Percentiles rank a stretch among this genome's conserved stretches.
Conservation (phyloP, 1,140 invertebrate genomes). For the Conus ventricosus region DNA sequence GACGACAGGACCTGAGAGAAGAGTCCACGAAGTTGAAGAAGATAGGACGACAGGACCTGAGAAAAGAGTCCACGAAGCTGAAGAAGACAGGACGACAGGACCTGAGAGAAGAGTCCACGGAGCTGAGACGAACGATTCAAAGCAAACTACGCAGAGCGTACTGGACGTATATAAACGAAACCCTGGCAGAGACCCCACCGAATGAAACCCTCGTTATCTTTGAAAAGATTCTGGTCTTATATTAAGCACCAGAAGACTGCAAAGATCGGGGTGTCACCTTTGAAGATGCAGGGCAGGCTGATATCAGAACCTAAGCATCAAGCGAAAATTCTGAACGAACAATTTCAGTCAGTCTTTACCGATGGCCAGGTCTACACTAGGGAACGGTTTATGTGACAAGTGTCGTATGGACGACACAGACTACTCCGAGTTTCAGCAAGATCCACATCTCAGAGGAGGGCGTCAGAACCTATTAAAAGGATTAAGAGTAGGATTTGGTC, state of each 20-base stretch:
- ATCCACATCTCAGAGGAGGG: no score
- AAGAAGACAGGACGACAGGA: background rate
- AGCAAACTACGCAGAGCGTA: background rate
- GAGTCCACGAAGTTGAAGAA: background rate
- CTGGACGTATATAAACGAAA: background rate
- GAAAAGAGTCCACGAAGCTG: background rate
- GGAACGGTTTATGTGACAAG: background rate
- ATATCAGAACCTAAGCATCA: slow-evolving; percentile 8
- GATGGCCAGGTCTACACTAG: slow-evolving; percentile 24
- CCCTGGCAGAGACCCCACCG: background rate
- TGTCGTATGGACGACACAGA: background rate
- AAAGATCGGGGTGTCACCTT: slow-evolving; percentile 16
- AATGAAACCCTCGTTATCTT: background rate
- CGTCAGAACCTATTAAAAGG: no score
- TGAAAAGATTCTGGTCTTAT: no score
- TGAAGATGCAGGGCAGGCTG: slow-evolving; percentile 21
- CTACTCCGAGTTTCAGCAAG: no score
- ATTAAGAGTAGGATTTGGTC: no score
- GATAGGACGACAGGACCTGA: background rate
- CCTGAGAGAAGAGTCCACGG: background rate
- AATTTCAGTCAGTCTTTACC: background rate
- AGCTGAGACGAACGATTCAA: background rate
- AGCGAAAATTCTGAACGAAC: background rate
- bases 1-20: no score
- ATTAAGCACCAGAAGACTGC: background rate